Conservation (phyloP, 2,888 invertebrate genomes). For the Embidobia sp. region DNA sequence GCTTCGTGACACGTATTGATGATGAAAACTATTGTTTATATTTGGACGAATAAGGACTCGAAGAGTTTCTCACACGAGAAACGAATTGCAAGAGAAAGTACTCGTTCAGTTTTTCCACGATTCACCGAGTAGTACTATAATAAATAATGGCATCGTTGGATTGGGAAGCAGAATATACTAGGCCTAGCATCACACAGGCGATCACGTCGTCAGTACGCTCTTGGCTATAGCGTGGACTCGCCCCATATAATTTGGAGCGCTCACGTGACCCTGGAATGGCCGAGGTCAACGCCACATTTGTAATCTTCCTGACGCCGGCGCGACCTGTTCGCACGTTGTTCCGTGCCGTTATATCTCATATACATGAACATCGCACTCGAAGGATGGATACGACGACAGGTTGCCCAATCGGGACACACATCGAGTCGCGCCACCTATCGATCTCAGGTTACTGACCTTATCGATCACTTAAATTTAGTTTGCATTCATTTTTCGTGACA, state of each 20-base stretch:
- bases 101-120: constrained; percentile 61
- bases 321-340: constrained; percentile 79
- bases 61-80: constrained; percentile 54
- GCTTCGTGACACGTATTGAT: constrained; percentile 38
- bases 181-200: constrained; percentile 72
- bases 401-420: constrained; percentile 58
- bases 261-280: constrained; percentile 78
- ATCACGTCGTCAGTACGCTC: constrained; percentile 75
- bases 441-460: constrained; percentile 57
- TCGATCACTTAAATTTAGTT: constrained; percentile 15
- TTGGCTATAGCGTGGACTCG: constrained; percentile 74
- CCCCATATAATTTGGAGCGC: constrained; percentile 80
- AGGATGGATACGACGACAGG: constrained; percentile 67
- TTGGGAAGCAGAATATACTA: constrained; percentile 72
- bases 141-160: constrained; percentile 69
- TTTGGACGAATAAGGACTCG: constrained; percentile 48
- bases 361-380: constrained; percentile 64
- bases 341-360: constrained; percentile 70
- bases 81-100: constrained; percentile 61
- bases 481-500: constrained; percentile 8
- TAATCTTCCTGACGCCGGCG: constrained; percentile 77
- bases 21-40: constrained; percentile 55
- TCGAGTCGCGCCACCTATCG: constrained; percentile 45
- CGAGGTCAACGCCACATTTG: constrained; percentile 79
- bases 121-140: constrained; percentile 56